Conservation (phyloP, 1,140 invertebrate species). For the Achatina immaculata region DNA sequence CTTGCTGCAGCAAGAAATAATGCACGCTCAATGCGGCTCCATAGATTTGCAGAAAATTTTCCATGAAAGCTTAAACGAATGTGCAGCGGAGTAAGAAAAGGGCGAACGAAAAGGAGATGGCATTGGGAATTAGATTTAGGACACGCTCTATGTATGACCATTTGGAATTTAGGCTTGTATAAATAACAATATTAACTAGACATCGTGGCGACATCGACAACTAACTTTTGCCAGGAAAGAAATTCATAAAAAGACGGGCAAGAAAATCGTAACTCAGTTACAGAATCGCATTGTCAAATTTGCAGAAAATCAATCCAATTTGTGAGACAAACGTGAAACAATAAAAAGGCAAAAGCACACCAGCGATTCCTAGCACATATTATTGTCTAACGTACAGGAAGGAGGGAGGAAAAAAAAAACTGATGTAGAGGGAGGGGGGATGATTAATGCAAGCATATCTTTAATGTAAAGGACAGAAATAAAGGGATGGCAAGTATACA, state of each 20-base stretch:
- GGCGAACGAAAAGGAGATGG: not conserved
- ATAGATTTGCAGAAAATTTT: not conserved
- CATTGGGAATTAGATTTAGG: not conserved
- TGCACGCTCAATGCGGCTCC: not conserved
- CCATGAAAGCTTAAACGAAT: not conserved
- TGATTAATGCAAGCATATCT: not conserved
- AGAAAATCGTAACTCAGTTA: not conserved
- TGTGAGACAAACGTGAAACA: not conserved
- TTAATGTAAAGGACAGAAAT: not conserved
- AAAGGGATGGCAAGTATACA: not conserved
- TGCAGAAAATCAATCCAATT: constrained; percentile 2
- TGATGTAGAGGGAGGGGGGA: not conserved
- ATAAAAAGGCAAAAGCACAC: not conserved
- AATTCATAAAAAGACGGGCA: not conserved
- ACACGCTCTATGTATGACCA: not conserved
- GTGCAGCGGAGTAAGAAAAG: not conserved
- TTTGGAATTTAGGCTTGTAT: not conserved
- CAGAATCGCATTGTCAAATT: not conserved
- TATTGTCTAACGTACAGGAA: not conserved
- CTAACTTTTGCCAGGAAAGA: not conserved
- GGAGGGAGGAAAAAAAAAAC: not conserved
- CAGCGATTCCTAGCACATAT: not conserved
- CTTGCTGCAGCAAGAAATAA: not conserved
- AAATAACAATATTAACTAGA: not conserved
- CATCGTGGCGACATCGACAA: not conserved